These are phyloP conservation scores for Xiphophorus hellerii DNA, from an alignment of 2,113 vertebrate genomes.

Conservation along the genomic window DNA sequence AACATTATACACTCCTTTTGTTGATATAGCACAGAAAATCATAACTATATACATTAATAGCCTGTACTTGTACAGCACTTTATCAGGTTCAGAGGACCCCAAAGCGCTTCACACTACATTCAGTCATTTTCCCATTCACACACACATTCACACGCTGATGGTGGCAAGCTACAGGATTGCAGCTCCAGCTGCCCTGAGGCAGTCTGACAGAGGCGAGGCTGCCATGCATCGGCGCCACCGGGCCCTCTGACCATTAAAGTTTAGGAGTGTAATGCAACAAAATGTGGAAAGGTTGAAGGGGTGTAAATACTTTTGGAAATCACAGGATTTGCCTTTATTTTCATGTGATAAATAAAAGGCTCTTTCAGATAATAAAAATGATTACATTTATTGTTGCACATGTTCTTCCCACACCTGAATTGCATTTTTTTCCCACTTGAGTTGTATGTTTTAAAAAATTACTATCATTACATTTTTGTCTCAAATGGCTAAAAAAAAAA, in stretches of 20 bases:
- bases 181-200: too few relatives aligned
- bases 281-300: not conserved
- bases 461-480: constrained; percentile 54
- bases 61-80: too few relatives aligned
- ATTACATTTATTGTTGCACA: constrained; percentile 22
- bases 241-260: too few relatives aligned
- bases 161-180: too few relatives aligned
- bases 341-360: constrained; percentile 31
- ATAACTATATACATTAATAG: not conserved
- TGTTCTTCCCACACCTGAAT: constrained; percentile 34
- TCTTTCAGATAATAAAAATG: constrained; percentile 47
- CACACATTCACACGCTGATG: too few relatives aligned
- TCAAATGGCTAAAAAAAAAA: constrained; percentile 25
- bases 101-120: too few relatives aligned
- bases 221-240: too few relatives aligned
- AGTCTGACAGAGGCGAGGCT: too few relatives aligned
- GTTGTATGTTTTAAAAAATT: constrained; percentile 21
- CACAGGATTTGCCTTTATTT: not conserved
- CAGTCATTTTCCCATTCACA: too few relatives aligned
- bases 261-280: not conserved
- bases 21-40: not conserved
- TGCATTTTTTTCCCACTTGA: not conserved
- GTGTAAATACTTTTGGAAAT: not conserved
- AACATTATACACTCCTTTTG: not conserved
- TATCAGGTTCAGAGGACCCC: too few relatives aligned